Evolutionary conservation across 2,113 vertebrate genomes (phyloP).

Genomic region (Xyrauchen texanus): DNA sequence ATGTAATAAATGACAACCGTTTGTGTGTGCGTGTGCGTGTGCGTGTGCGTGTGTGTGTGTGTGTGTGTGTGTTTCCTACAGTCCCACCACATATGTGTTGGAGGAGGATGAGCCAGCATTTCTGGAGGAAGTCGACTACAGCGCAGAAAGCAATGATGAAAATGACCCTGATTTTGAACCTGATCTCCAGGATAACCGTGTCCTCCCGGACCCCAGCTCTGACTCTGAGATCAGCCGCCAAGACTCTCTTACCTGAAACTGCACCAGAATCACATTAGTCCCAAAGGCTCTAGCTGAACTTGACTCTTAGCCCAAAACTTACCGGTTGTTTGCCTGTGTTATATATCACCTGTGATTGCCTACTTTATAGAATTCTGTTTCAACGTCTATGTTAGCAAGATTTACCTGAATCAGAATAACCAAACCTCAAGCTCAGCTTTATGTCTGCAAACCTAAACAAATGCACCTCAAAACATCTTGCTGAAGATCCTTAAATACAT

Average conservation of each 20-base stretch:
- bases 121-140: constrained; percentile 97
- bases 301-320: background rate
- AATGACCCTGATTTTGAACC: constrained; percentile 63
- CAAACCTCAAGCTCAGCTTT: background rate
- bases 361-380: background rate
- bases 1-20: background rate
- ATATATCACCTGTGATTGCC: background rate
- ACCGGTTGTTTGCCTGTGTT: background rate
- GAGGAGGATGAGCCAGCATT: constrained; percentile 96
- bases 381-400: background rate
- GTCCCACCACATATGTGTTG: constrained; percentile 89
- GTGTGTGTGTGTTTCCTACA: constrained; percentile 51
- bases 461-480: no score
- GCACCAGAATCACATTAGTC: constrained; percentile 13
- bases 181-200: constrained; percentile 70
- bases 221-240: constrained; percentile 80
- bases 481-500: no score
- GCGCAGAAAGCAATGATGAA: constrained; percentile 94
- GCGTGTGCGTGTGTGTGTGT: background rate
- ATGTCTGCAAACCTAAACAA: background rate
- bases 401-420: background rate
- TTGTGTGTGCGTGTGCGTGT: background rate
- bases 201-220: constrained; percentile 80
- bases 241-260: constrained; percentile 66
- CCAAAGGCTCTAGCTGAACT: constrained; percentile 3